These are phyloP conservation scores for Hymenochirus boettgeri DNA, from an alignment of 2,113 vertebrate species.

Conservation along the genomic window DNA sequence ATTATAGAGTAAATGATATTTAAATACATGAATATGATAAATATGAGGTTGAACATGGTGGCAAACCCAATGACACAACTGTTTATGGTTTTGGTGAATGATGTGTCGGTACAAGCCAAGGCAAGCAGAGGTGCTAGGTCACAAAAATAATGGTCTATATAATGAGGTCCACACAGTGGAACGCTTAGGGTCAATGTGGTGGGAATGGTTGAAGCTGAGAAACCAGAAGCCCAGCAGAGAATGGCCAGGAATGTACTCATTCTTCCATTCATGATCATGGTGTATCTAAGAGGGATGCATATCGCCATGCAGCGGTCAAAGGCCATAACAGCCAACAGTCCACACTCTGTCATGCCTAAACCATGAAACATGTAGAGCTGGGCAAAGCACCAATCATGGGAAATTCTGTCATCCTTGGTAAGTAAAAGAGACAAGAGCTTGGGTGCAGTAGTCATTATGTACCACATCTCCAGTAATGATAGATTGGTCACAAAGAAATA, in stretches of 20 bases:
- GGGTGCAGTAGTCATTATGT: conserved; percentile 46
- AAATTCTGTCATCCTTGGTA: conserved; percentile 35
- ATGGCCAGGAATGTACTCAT: conserved; percentile 45
- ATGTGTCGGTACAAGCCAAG: conserved; percentile 52
- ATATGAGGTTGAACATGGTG: conserved; percentile 27
- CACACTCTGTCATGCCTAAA: conserved; percentile 48
- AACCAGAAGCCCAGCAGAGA: conserved; percentile 39
- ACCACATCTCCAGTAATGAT: conserved; percentile 50
- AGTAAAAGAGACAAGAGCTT: conserved; percentile 45
- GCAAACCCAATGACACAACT: background rate
- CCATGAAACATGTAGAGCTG: conserved; percentile 49
- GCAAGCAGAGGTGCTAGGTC: conserved; percentile 55
- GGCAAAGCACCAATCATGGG: conserved; percentile 34
- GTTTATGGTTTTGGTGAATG: conserved; percentile 39
- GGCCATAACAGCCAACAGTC: conserved; percentile 49
- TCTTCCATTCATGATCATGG: conserved; percentile 45
- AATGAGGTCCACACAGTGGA: conserved; percentile 3
- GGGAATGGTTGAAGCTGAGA: conserved; percentile 28
- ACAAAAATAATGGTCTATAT: conserved; percentile 24
- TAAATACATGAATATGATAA: conserved; percentile 46
- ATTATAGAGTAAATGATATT: conserved; percentile 35
- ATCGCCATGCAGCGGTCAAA: conserved; percentile 54
- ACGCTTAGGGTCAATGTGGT: background rate
- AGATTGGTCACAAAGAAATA: conserved; percentile 52
- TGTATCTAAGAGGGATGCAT: conserved; percentile 47